Conservation (phyloP, 2,888 invertebrate species). For the Entomobrya multifasciata region DNA sequence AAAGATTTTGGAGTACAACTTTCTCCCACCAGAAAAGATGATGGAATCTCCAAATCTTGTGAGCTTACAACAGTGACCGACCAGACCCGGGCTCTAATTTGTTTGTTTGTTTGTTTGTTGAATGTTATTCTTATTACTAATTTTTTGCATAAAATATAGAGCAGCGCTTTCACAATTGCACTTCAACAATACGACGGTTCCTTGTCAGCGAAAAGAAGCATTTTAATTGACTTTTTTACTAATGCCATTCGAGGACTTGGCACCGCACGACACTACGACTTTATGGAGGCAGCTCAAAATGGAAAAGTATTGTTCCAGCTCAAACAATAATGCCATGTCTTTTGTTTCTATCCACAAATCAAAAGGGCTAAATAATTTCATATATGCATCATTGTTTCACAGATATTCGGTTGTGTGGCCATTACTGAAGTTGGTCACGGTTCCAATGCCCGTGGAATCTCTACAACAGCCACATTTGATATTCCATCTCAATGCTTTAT, state of each 20-base stretch:
- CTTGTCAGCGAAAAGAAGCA: slow-evolving; percentile 57
- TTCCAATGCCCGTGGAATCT: slow-evolving; percentile 91
- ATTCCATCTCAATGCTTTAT: slow-evolving; percentile 87
- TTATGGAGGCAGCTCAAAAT: slow-evolving; percentile 80
- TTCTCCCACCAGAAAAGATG: slow-evolving; percentile 82
- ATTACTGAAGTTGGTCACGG: slow-evolving; percentile 95
- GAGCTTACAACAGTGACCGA: background rate
- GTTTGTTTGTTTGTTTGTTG: background rate
- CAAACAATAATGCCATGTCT: slow-evolving; percentile 79
- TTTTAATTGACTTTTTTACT: slow-evolving; percentile 81
- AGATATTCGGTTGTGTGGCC: slow-evolving; percentile 77
- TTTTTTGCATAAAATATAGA: too few relatives aligned
- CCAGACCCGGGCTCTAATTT: too few relatives aligned
- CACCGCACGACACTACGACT: slow-evolving; percentile 81
- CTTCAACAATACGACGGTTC: slow-evolving; percentile 73
- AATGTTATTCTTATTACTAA: too few relatives aligned
- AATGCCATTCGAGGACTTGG: slow-evolving; percentile 81
- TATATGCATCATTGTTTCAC: too few relatives aligned
- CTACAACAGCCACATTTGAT: slow-evolving; percentile 91
- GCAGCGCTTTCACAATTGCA: slow-evolving; percentile 40
- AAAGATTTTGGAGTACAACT: slow-evolving; percentile 85
- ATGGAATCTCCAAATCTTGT: slow-evolving; percentile 72
- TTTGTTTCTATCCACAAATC: too few relatives aligned
- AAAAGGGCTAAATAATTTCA: too few relatives aligned
- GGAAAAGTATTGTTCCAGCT: too few relatives aligned